Percentiles rank a stretch among this genome's conserved stretches.
Conservation (phyloP, 2,797 vertebrate genomes). For the Chiroxiphia lanceolata region DNA sequence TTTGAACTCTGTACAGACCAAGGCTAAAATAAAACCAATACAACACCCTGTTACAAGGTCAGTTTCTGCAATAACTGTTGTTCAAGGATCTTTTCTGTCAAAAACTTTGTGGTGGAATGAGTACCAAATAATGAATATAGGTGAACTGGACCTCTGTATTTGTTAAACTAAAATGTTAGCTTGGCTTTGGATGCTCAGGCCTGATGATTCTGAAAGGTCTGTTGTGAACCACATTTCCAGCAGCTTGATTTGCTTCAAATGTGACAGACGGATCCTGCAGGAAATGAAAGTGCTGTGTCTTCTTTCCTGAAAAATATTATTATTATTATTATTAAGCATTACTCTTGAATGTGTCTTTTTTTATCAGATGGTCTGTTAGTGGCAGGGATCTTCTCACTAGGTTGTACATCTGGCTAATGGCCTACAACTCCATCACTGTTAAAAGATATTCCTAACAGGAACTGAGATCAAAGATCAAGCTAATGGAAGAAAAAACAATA, state of each 20-base stretch:
- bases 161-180: background rate
- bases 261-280: background rate
- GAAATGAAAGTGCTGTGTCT: background rate
- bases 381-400: background rate
- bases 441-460: conserved; percentile 35
- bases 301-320: background rate
- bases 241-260: background rate
- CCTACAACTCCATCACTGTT: conserved; percentile 24
- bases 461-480: conserved; percentile 43
- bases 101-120: background rate
- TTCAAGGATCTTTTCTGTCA: background rate
- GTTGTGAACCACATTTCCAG: background rate
- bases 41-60: background rate
- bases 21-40: background rate
- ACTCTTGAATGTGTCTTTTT: background rate
- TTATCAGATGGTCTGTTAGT: background rate
- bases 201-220: background rate
- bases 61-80: background rate
- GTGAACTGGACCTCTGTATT: background rate
- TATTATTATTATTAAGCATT: background rate
- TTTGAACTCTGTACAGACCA: rapidly evolving
- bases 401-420: background rate
- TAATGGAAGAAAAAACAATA: conserved; percentile 45
- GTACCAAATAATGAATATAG: background rate
- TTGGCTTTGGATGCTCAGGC: background rate